These are phyloP conservation scores for Tauraco hartlaubi DNA, from an alignment of 2,797 vertebrate species.

Conservation along the genomic window DNA sequence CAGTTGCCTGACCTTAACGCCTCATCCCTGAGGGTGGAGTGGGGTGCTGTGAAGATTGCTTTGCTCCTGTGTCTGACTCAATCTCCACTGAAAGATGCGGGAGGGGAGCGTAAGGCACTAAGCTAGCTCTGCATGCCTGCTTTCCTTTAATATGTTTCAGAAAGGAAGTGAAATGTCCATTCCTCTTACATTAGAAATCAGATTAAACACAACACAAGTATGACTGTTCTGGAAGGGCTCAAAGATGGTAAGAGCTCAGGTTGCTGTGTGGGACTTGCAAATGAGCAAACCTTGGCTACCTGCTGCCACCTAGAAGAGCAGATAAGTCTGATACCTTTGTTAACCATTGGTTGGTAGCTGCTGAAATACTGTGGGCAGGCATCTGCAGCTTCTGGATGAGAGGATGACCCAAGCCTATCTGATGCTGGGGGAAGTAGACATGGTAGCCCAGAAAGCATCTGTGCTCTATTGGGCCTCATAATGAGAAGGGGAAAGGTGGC, in stretches of 20 bases:
- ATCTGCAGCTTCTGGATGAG: background rate
- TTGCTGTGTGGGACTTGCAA: background rate
- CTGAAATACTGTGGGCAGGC: background rate
- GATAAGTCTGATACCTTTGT: background rate
- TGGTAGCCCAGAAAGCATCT: background rate
- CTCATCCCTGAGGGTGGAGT: background rate
- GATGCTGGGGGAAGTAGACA: background rate
- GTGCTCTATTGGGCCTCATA: background rate
- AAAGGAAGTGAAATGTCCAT: background rate
- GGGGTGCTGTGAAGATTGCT: background rate
- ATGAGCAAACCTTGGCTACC: background rate
- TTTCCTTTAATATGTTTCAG: background rate
- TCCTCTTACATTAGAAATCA: background rate
- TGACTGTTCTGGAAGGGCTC: background rate
- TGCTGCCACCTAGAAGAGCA: background rate
- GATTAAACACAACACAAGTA: background rate
- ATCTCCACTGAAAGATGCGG: background rate
- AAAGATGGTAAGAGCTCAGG: background rate
- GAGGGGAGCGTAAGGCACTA: background rate
- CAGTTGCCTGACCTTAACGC: background rate
- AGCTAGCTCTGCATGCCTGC: background rate
- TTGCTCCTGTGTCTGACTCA: background rate
- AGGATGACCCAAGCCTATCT: background rate
- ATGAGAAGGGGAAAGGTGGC: background rate
- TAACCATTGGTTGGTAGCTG: background rate